A percentile compares a stretch with the other conserved stretches of the same genome.
These are phyloP conservation scores for Caenorhabditis drosophilae DNA, from an alignment of 2,888 invertebrate genomes.

Conservation along the genomic window DNA sequence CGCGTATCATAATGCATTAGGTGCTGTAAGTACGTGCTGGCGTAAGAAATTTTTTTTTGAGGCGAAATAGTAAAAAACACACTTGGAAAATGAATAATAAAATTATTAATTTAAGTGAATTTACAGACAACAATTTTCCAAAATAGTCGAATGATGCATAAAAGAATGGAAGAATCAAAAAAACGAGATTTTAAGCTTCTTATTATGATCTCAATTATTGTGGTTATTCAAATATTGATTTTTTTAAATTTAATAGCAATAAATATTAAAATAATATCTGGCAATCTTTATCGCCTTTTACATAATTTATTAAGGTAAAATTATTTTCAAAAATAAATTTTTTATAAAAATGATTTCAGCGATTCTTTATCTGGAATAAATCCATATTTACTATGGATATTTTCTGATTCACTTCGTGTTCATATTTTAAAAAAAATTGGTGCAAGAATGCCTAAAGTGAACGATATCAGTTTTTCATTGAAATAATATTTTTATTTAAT, in stretches of 20 bases:
- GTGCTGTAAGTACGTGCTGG: no score
- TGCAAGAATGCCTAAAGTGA: no score
- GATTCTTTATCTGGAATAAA: conserved; percentile 1
- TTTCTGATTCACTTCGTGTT: conserved; percentile 1
- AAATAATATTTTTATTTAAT: no score
- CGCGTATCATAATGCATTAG: no score
- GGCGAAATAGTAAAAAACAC: no score
- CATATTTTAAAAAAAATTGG: neutral
- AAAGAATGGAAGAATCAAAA: no score
- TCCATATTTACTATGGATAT: conserved; percentile 3
- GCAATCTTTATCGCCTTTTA: neutral
- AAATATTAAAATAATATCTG: neutral
- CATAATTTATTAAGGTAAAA: neutral
- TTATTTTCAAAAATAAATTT: neutral
- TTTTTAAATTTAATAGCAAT: neutral
- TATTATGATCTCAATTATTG: neutral
- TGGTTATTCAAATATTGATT: neutral
- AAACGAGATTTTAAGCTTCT: neutral
- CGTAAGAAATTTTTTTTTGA: no score
- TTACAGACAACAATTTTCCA: no score
- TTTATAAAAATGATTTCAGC: neutral
- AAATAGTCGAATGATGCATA: no score
- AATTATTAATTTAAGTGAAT: no score
- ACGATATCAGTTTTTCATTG: no score
- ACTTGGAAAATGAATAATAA: no score